Evolutionary conservation across 2,888 invertebrate species (phyloP), one percentile per base, ranked within the genome.

Genomic region (Amorpha juglandis): DNA sequence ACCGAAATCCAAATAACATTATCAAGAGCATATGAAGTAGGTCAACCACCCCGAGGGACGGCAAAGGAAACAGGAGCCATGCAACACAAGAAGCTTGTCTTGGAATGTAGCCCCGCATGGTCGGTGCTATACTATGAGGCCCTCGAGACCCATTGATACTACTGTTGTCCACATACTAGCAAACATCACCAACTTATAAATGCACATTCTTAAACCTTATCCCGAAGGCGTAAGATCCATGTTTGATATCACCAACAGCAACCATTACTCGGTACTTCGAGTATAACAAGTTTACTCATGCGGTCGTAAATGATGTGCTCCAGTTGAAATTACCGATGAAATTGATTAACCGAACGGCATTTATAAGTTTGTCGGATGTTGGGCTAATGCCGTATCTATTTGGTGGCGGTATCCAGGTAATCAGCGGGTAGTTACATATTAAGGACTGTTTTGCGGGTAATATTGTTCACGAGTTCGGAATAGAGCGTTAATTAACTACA

Each of bases 381-480:
- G 58, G 58, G 12, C 0, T 58, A 58, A 58, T 58, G 42, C 19
- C 6, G 42, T 38, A 42, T 58, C 38, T 42, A 58, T 58, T 12
- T 38, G 19, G 58, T 38, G 12, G 53, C n/a, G 35, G 53, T 35
- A 58, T 58, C 16, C 58, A 42, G 58, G 58, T 58, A 58, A 58
- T 58, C 58, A 58, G 58, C 42, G 58, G 58, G 58, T 58, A 58
- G 58, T 58, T 58, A 58, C 58, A 58, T 58, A 58, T 58, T 58
- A 58, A 58, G 58, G 58, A 58, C 58, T 58, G 58, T 58, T 58
- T 58, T 58, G 58, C 6, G 58, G 58, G 42, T 42, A 42, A 42
- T 58, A 58, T 19, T 42, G 58, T 19, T 38, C 58, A 38, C 58
- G 12, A 58, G 19, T 58, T 58, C 12, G 42, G 19, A 52, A 52